Percentiles rank a stretch among this genome's conserved stretches.
Evolutionary conservation across 2,113 vertebrate genomes (phyloP).

Genomic region (Synodontis membranacea): DNA sequence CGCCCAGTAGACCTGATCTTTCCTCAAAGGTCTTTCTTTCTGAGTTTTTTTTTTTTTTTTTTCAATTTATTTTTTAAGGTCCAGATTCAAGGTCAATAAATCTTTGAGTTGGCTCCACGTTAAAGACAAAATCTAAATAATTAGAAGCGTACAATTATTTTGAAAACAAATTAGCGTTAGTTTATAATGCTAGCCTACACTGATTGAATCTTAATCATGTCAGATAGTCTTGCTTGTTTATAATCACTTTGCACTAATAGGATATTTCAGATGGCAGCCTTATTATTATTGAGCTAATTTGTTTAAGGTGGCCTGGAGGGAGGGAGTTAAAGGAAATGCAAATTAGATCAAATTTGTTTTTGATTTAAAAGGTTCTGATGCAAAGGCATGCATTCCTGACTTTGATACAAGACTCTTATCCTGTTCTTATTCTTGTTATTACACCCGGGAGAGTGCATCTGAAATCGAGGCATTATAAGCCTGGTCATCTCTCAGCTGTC

Average conservation of each 20-base stretch:
- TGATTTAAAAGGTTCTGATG: slow-evolving; percentile 22
- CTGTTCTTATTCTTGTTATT: slow-evolving; percentile 51
- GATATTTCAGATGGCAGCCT: slow-evolving; percentile 4
- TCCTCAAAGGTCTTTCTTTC: too few relatives aligned
- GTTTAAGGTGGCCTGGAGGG: slow-evolving; percentile 17
- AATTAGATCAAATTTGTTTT: slow-evolving; percentile 24
- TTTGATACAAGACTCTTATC: slow-evolving; percentile 34
- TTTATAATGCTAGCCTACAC: background rate
- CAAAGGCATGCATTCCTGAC: slow-evolving; percentile 22
- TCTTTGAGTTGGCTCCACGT: background rate
- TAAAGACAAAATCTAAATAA: background rate
- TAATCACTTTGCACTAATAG: slow-evolving; percentile 46
- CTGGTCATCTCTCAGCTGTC: slow-evolving; percentile 7
- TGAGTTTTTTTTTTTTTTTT: too few relatives aligned
- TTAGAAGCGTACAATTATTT: background rate
- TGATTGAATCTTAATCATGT: slow-evolving; percentile 31
- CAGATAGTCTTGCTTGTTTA: slow-evolving; percentile 32
- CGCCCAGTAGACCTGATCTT: too few relatives aligned
- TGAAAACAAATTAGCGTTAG: background rate
- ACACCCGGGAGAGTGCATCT: slow-evolving; percentile 45
- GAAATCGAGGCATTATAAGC: slow-evolving; percentile 14
- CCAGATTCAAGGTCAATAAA: background rate
- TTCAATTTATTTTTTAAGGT: too few relatives aligned
- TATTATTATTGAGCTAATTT: background rate
- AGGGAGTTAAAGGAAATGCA: slow-evolving; percentile 34